phyloP scores from a whole-genome alignment of 2,888 invertebrate species.

The Lottia scabra region DNA sequence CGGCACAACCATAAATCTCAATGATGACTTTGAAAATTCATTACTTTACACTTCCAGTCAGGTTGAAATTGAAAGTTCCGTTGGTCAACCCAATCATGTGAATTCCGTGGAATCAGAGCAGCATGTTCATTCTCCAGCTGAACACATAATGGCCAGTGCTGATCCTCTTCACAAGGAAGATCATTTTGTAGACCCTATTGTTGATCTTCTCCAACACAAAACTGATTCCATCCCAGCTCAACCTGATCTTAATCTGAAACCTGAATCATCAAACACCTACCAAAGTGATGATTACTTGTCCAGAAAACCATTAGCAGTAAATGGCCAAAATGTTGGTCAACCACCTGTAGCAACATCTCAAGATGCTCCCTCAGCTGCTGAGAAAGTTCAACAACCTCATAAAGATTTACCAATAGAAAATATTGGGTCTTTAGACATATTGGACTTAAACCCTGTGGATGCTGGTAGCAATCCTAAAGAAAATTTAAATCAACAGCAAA shows the following conservation, averaged over 20 bases:
- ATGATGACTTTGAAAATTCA: conserved; percentile 13
- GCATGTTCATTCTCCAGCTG: not conserved
- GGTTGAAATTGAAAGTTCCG: not conserved
- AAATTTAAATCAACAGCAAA: conserved; percentile 12
- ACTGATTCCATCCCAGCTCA: not conserved
- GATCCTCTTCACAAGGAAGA: not conserved
- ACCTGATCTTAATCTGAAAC: not conserved
- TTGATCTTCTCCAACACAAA: not conserved
- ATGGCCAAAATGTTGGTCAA: conserved; percentile 12
- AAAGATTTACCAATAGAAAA: not conserved
- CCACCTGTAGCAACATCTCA: not conserved
- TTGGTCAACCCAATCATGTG: not conserved
- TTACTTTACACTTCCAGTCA: not conserved
- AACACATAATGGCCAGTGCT: not conserved
- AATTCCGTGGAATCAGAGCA: not conserved
- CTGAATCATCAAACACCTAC: conserved; percentile 23
- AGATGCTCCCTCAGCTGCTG: conserved; percentile 10
- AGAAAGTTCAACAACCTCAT: not conserved
- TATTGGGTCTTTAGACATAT: too few species aligned
- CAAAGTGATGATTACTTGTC: conserved; percentile 38
- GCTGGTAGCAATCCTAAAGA: not conserved
- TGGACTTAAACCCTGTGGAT: too few species aligned
- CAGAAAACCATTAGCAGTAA: conserved; percentile 44
- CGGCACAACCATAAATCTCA: conserved; percentile 16
- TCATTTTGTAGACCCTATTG: not conserved